Conservation (phyloP, 1,140 invertebrate species). For the Sipha flava region DNA sequence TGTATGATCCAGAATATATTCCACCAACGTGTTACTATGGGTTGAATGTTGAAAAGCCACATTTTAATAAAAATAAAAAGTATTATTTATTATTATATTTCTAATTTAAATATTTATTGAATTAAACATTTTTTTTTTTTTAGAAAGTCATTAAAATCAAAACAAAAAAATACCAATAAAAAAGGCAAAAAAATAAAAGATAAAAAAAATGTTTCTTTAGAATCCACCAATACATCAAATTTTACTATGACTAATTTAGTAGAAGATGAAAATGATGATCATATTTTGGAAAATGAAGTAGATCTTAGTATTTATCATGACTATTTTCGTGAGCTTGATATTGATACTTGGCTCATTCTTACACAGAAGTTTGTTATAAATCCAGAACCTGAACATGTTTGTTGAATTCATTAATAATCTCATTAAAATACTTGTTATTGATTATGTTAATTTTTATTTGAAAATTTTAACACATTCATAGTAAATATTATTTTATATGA, state of each 20-base stretch:
- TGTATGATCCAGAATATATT: slow-evolving; percentile 26
- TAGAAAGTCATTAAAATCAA: not conserved
- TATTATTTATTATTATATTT: too few species aligned
- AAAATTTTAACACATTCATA: too few species aligned
- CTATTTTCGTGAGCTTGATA: slow-evolving; percentile 48
- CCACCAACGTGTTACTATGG: slow-evolving; percentile 13
- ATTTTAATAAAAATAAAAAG: slow-evolving; percentile 23
- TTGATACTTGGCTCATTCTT: slow-evolving; percentile 47
- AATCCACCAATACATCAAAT: not conserved
- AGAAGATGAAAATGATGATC: slow-evolving; percentile 35
- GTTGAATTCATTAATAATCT: not conserved
- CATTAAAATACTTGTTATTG: too few species aligned
- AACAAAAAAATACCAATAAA: not conserved
- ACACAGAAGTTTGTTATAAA: slow-evolving; percentile 45
- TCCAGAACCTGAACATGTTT: slow-evolving; percentile 37
- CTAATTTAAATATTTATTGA: not conserved
- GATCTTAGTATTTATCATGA: slow-evolving; percentile 36
- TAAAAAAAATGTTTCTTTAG: not conserved
- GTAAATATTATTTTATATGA: too few species aligned
- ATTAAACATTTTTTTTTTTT: not conserved
- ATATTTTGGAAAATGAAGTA: not conserved
- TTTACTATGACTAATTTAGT: slow-evolving; percentile 19
- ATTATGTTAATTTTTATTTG: too few species aligned
- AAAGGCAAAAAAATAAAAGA: slow-evolving; percentile 1
- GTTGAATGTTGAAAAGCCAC: slow-evolving; percentile 17